Evolutionary conservation across 2,888 invertebrate genomes (phyloP).

Genomic region (Metacarcinus magister): DNA sequence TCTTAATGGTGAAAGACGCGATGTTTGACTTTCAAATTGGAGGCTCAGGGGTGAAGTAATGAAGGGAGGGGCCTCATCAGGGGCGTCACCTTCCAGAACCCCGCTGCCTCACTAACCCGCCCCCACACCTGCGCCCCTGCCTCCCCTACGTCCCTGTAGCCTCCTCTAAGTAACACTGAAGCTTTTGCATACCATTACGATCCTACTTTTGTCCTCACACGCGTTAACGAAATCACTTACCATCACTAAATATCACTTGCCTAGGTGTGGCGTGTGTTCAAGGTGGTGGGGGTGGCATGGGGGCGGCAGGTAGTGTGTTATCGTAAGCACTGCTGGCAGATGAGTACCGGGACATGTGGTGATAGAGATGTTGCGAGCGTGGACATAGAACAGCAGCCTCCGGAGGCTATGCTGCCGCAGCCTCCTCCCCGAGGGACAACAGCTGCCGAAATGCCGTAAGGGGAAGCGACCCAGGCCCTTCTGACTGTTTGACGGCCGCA

Average conservation of each 20-base stretch:
- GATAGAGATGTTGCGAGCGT: constrained; percentile 69
- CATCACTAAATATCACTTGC: not conserved
- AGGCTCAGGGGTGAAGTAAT: constrained; percentile 58
- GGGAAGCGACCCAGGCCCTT: constrained; percentile 70
- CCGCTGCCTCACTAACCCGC: constrained; percentile 18
- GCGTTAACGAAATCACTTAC: not conserved
- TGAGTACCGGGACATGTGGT: constrained; percentile 46
- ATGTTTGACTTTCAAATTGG: constrained; percentile 77
- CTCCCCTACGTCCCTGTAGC: not conserved
- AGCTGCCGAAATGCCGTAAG: constrained; percentile 56
- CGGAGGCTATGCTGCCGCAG: not conserved
- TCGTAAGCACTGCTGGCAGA: not conserved
- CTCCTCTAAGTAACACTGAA: not conserved
- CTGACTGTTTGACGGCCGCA: constrained; percentile 80
- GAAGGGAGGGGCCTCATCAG: constrained; percentile 61
- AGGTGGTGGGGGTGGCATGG: not conserved
- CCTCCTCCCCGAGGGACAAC: constrained; percentile 54
- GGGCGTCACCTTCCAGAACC: constrained; percentile 3
- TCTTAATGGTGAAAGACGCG: constrained; percentile 76
- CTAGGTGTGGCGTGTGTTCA: not conserved
- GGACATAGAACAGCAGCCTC: constrained; percentile 26
- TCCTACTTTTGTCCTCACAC: not conserved
- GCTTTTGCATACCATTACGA: not conserved
- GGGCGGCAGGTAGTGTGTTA: not conserved
- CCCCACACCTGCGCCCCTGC: not conserved